phyloP scores from a whole-genome alignment of 1,140 invertebrate species.

The Aphelinus certus region DNA sequence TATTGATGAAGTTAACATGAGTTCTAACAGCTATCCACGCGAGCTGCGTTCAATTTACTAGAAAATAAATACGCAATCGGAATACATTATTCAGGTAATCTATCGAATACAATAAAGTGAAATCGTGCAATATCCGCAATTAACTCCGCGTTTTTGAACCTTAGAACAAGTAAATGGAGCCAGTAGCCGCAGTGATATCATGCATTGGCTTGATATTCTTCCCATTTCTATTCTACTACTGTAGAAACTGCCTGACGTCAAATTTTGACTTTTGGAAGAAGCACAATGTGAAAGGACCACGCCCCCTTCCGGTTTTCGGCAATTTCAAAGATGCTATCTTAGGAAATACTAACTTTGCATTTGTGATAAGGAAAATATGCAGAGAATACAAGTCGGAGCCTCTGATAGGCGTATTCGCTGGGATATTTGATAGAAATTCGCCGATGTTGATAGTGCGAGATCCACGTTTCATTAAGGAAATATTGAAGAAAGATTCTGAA shows the following conservation, averaged over 20 bases:
- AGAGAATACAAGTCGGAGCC: constrained; percentile 32
- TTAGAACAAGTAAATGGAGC: too few relatives aligned
- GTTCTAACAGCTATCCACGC: too few relatives aligned
- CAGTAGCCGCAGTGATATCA: too few relatives aligned
- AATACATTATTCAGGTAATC: too few relatives aligned
- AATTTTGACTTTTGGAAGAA: constrained; percentile 46
- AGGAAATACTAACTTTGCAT: constrained; percentile 27
- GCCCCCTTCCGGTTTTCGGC: constrained; percentile 46
- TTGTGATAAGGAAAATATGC: constrained; percentile 35
- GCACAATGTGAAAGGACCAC: constrained; percentile 38
- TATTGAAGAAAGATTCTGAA: constrained; percentile 31
- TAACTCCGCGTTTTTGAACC: too few relatives aligned
- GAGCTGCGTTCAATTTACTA: too few relatives aligned
- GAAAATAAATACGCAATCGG: too few relatives aligned
- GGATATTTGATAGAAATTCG: constrained; percentile 16
- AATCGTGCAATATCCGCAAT: too few relatives aligned
- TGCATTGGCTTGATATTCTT: too few relatives aligned
- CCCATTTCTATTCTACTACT: too few relatives aligned
- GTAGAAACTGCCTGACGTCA: not conserved
- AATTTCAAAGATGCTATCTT: constrained; percentile 40
- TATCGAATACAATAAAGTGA: too few relatives aligned
- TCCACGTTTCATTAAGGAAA: constrained; percentile 32
- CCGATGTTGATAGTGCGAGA: constrained; percentile 29
- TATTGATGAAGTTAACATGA: too few relatives aligned
- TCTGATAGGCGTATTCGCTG: constrained; percentile 5